Conservation (phyloP, 2,113 vertebrate genomes). For the Blennius ocellaris region DNA sequence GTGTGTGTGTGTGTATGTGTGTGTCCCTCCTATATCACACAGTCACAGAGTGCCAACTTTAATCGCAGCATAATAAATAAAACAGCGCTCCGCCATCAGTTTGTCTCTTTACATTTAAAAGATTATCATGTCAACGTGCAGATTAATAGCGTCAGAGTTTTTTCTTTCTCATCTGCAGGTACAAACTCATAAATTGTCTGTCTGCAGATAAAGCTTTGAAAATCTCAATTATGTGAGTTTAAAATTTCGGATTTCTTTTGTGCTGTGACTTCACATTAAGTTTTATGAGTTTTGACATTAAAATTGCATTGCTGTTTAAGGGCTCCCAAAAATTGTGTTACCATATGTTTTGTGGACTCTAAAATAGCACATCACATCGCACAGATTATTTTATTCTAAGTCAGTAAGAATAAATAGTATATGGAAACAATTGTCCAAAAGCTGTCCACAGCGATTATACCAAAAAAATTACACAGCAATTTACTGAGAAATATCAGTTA, state of each 20-base stretch:
- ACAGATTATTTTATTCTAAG: too few relatives aligned
- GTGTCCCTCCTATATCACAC: conserved; percentile 15
- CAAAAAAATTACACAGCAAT: too few relatives aligned
- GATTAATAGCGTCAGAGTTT: not conserved
- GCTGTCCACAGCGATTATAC: too few relatives aligned
- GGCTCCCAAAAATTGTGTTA: not conserved
- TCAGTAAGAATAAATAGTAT: not conserved
- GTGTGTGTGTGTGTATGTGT: too few relatives aligned
- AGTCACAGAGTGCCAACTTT: conserved; percentile 3
- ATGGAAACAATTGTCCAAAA: too few relatives aligned
- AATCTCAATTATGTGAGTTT: not conserved
- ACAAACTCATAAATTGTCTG: not conserved
- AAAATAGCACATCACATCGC: not conserved
- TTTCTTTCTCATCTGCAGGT: not conserved
- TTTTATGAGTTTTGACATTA: not conserved
- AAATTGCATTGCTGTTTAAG: not conserved
- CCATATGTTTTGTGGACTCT: not conserved
- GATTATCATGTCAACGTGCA: not conserved
- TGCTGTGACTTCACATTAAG: too few relatives aligned
- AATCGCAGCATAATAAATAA: conserved; percentile 32
- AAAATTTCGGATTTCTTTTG: not conserved
- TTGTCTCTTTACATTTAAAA: conserved; percentile 4
- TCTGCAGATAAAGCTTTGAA: not conserved
- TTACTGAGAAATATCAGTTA: too few relatives aligned
- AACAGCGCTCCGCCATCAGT: conserved; percentile 6